Percentiles rank a stretch among this genome's conserved stretches.
These are phyloP conservation scores for Boleophthalmus pectinirostris DNA, from an alignment of 2,113 vertebrate genomes.

Conservation along the genomic window DNA sequence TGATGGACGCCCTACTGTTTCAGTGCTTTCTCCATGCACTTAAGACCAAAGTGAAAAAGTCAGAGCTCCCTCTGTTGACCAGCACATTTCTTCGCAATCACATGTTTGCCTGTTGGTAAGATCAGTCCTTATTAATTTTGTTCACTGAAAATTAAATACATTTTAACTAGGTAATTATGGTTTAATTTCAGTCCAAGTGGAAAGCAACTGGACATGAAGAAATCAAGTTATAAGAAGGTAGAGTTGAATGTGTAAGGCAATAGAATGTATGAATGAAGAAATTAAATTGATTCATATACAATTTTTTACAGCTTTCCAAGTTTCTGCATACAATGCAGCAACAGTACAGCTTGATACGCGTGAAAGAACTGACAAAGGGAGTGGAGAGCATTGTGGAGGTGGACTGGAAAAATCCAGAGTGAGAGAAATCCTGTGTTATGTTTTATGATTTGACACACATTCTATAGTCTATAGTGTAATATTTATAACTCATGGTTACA, in stretches of 20 bases:
- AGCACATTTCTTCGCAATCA: constrained; percentile 91
- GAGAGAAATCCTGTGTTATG: constrained; percentile 39
- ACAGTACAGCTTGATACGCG: constrained; percentile 83
- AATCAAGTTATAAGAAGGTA: constrained; percentile 98
- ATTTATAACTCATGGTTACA: constrained; percentile 4
- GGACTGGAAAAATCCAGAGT: constrained; percentile 92
- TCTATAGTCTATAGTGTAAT: background rate
- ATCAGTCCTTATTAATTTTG: background rate
- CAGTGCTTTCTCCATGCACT: constrained; percentile 92
- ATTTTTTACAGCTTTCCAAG: constrained; percentile 85
- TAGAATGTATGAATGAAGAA: background rate
- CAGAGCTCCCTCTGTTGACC: constrained; percentile 92
- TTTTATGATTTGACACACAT: constrained; percentile 7
- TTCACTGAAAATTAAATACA: background rate
- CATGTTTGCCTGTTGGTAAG: constrained; percentile 95
- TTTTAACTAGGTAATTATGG: background rate
- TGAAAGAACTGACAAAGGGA: constrained; percentile 93
- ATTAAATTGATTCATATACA: background rate
- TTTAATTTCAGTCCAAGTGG: constrained; percentile 84
- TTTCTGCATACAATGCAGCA: constrained; percentile 92
- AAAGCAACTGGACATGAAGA: constrained; percentile 92
- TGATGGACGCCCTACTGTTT: constrained; percentile 88
- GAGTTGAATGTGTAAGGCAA: background rate
- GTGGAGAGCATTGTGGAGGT: constrained; percentile 95
- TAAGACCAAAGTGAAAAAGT: constrained; percentile 90